Evolutionary conservation across 2,797 vertebrate species (phyloP), one percentile per base, ranked within the genome.

Genomic region (Artibeus jamaicensis): DNA sequence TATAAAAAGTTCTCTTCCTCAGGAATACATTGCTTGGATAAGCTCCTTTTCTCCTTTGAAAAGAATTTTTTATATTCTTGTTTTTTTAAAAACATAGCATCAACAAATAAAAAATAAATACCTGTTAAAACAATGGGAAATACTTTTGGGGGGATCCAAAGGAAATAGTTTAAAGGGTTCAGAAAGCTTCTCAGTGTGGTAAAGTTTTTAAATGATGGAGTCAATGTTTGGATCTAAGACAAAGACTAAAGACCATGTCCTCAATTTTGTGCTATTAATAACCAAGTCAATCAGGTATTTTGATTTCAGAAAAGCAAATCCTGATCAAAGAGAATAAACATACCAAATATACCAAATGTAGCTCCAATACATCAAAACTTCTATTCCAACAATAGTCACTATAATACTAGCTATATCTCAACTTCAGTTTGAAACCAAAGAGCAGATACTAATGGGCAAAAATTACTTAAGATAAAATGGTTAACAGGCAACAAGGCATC

Each of bases 241-340:
- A 85, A 86, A 50, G 50, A 81, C 26, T 16, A 73, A 18, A 93
- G 26, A 85, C n/a, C 18, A 81, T 79, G 9, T 46, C 87, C 34
- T 91, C 26, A 88, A 91, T 74, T 96, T 89, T 83, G 74, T 29
- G 16, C 24, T 88, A 84, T 48, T 93, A 95, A 86, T 1, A 94
- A 82, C 6, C 24, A 24, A 91, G 37, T 53, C 81, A 86, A n/a
- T 42, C 15, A 95, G 84, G 44, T 55, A 84, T 95, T 93, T 65
- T 89, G 55, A 86, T 83, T 96, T 91, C 50, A 42, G 48, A 93
- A 94, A 91, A 93, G 19, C 68, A 18, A 73, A 29, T 71, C 48
- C 6, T 79, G 19, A 79, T 32, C 91, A 77, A 21, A 71, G 39
- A 82, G 94, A 86, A 57, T 70, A 90, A 59, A 81, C 46, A 90